Conservation (phyloP, 1,140 invertebrate species). For the Drosophila biarmipes region DNA sequence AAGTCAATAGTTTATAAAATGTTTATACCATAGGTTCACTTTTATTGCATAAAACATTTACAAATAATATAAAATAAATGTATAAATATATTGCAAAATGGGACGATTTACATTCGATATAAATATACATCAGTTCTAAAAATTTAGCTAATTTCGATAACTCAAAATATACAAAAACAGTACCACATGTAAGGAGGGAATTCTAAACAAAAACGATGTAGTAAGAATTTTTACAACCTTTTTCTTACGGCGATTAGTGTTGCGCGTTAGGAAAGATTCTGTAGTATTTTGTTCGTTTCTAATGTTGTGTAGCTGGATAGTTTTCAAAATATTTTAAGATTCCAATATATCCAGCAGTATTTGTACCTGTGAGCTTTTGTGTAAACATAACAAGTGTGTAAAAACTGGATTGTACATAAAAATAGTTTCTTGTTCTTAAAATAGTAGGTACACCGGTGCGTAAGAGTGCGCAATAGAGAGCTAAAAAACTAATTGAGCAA, state of each 20-base stretch:
- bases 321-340: constrained; percentile 10
- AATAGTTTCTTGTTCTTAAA: constrained; percentile 63
- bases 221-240: constrained; percentile 75
- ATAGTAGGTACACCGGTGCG: constrained; percentile 73
- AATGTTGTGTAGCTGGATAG: not conserved
- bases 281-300: constrained; percentile 59
- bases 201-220: constrained; percentile 63
- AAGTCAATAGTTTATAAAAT: constrained; percentile 15
- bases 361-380: constrained; percentile 35
- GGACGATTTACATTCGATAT: constrained; percentile 54
- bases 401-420: constrained; percentile 41
- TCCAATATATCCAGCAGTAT: not conserved
- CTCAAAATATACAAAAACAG: constrained; percentile 34
- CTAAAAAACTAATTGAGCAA: constrained; percentile 72
- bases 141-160: constrained; percentile 64
- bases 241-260: constrained; percentile 51
- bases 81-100: constrained; percentile 66
- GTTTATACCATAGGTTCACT: constrained; percentile 32
- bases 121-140: constrained; percentile 72
- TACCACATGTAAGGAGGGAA: constrained; percentile 36
- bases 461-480: constrained; percentile 45
- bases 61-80: constrained; percentile 48
- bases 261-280: constrained; percentile 28
- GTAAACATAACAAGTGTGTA: constrained; percentile 73
- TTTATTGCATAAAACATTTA: constrained; percentile 46